phyloP scores from a whole-genome alignment of 2,797 vertebrate species.

The Parotocinclus haroldoi region DNA sequence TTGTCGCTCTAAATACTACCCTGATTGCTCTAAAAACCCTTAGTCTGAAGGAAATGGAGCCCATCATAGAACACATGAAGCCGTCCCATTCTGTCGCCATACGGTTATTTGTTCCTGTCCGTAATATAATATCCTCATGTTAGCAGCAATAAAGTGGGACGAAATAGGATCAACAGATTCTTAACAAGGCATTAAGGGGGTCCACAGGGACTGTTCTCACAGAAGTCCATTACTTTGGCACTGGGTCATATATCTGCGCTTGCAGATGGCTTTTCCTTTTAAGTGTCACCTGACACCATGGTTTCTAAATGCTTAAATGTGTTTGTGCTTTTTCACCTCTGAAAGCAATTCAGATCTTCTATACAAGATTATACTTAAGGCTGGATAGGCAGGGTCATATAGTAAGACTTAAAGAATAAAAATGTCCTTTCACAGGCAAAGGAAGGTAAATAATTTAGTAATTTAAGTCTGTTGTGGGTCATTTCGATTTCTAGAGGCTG shows the following conservation, averaged over 20 bases:
- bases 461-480: too few relatives aligned
- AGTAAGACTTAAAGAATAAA: too few relatives aligned
- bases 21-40: conserved; percentile 13
- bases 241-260: conserved; percentile 61
- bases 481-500: too few relatives aligned
- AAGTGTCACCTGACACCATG: conserved; percentile 67
- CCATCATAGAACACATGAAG: conserved; percentile 33
- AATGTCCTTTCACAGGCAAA: too few relatives aligned
- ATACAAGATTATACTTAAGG: neutral
- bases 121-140: conserved; percentile 58
- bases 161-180: conserved; percentile 62
- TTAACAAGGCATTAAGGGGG: conserved; percentile 54
- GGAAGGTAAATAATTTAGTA: too few relatives aligned
- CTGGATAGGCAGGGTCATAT: too few relatives aligned
- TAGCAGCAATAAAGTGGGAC: conserved; percentile 57
- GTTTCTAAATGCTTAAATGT: conserved; percentile 47
- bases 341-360: conserved; percentile 37
- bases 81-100: conserved; percentile 46
- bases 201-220: conserved; percentile 53
- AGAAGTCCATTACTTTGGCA: conserved; percentile 60
- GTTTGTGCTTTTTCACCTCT: conserved; percentile 53
- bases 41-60: conserved; percentile 29
- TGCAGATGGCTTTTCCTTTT: conserved; percentile 70
- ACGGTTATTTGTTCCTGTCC: conserved; percentile 53
- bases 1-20: conserved; percentile 27